Base-by-base conservation (phyloP, 2,113 vertebrate species). In the Catagonus wagneri region DNA sequence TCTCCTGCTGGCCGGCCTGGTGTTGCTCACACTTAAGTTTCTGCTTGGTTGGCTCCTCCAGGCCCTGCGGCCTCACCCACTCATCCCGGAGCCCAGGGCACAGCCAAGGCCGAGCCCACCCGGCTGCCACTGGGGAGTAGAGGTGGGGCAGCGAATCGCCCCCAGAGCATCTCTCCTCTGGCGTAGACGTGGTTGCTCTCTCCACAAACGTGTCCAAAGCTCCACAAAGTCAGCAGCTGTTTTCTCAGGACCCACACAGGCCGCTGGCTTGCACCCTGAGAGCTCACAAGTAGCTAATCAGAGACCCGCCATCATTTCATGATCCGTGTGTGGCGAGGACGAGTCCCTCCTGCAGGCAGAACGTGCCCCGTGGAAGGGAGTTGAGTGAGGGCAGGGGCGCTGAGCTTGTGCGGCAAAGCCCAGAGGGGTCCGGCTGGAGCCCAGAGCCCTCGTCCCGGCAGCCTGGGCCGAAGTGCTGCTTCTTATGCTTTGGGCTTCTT, bases 51-150 rank as follows among this genome's bases (percentile, higher is more conserved):
- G 5, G 8, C 50, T 19, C 20, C 52, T 50, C 6, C 17, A 32
- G 34, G 17, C 27, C 13, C 8, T n/a, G 1, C 3, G 2, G 10
- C 32, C 20, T 13, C 0, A 8, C 80, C 58, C n/a, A 1, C 16
- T 13, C 19, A 3, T 36, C 50, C 10, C 0, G 0, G 14, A 39
- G 8, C 63, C 25, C 39, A n/a, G 1, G 7, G 17, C 61, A 65
- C 20, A 36, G 60, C 58, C 63, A 54, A 63, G 69, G 4, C 3
- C n/a, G 36, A 56, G 16, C 34, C 65, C 29, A n/a, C 6, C 44
- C 8, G 44, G 44, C 44, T 44, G 44, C 44, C 44, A 44, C 44
- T 44, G 44, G 44, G 44, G 44, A 44, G 44, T 44, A 8, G 44
- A 8, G 44, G 44, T 8, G 22, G 88, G 22, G 19, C 0, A 0